phyloP scores from a whole-genome alignment of 1,140 invertebrate species.

The Tyrophagus putrescentiae region DNA sequence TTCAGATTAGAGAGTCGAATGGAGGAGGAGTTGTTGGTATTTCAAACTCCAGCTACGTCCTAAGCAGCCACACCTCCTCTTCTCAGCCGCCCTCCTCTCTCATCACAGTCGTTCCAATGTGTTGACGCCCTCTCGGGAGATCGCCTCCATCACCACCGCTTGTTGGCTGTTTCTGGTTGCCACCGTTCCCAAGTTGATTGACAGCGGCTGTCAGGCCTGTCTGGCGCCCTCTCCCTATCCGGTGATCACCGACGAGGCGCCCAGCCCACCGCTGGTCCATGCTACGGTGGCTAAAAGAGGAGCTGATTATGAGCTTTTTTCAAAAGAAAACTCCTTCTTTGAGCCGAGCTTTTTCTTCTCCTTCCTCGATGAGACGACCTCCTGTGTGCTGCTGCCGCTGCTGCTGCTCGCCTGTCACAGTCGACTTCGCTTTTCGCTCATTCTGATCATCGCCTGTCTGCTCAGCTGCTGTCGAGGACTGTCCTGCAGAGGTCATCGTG shows the following conservation, averaged over 20 bases:
- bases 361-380: not conserved
- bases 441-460: too few species aligned
- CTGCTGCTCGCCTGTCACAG: not conserved
- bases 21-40: not conserved
- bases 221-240: not conserved
- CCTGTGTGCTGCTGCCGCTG: not conserved
- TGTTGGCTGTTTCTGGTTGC: not conserved
- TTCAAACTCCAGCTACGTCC: not conserved
- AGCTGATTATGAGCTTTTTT: too few species aligned
- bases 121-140: not conserved
- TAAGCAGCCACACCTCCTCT: not conserved
- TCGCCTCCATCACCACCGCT: not conserved
- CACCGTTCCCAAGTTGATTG: not conserved
- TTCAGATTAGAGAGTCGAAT: not conserved
- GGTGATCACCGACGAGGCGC: not conserved
- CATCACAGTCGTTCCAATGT: not conserved
- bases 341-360: not conserved
- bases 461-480: too few species aligned
- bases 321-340: too few species aligned
- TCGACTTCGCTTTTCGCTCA: not conserved
- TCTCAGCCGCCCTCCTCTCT: not conserved
- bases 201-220: not conserved
- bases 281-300: too few species aligned
- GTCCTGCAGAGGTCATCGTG: too few species aligned
- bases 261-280: not conserved